Percentiles rank a stretch among this genome's conserved stretches.
Evolutionary conservation across 2,797 vertebrate species (phyloP).

Genomic region (Sylvia borin): DNA sequence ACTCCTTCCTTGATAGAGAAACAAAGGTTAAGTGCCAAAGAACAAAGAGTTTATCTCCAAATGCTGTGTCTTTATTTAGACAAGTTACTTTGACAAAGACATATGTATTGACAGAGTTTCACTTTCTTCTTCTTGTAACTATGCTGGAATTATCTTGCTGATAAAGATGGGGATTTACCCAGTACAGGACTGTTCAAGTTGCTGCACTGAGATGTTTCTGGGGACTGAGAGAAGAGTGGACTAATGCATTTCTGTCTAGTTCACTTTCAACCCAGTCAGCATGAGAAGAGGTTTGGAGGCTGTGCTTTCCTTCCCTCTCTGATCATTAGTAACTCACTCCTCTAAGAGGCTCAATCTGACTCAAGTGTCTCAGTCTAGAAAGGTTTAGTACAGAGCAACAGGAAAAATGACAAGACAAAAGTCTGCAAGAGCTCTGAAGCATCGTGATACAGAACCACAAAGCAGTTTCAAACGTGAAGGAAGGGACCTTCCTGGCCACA

Average conservation of each 20-base stretch:
- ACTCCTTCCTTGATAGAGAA: neutral
- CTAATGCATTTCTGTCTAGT: neutral
- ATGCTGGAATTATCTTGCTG: neutral
- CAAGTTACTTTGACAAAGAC: neutral
- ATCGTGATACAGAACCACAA: neutral
- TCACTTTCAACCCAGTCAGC: neutral
- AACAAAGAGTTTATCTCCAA: neutral
- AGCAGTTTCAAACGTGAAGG: neutral
- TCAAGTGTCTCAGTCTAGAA: neutral
- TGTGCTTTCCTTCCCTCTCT: neutral
- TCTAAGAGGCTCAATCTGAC: neutral
- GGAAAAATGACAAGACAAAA: neutral
- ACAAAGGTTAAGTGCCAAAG: neutral
- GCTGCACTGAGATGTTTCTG: neutral
- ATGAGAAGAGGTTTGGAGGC: neutral
- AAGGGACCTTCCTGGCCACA: neutral
- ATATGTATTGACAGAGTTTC: neutral
- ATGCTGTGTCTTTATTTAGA: neutral
- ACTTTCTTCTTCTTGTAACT: neutral
- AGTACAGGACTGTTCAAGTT: neutral
- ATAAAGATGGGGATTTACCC: neutral
- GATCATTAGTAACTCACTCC: neutral
- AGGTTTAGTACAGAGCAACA: neutral
- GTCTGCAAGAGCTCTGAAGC: neutral
- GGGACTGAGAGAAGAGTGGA: neutral